Percentiles rank a stretch among this genome's conserved stretches.
Evolutionary conservation across 2,797 vertebrate species (phyloP).

Genomic region (Scyliorhinus canicula): DNA sequence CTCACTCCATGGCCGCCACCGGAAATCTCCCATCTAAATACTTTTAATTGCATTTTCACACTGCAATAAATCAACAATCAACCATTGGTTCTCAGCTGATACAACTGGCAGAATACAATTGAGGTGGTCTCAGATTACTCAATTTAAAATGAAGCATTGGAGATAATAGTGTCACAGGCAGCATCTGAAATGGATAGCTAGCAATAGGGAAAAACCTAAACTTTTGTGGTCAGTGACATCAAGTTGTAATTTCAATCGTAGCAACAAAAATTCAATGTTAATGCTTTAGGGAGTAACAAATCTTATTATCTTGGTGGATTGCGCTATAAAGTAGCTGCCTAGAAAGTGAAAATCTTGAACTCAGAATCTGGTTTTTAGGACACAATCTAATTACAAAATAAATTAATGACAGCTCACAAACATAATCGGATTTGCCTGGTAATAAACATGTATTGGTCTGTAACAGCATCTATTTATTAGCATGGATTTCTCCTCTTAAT

Average conservation of each 20-base stretch:
- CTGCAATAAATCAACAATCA: too few species aligned
- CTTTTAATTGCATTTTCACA: not conserved
- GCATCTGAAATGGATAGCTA: not conserved
- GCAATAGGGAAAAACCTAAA: not conserved
- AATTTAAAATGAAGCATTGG: not conserved
- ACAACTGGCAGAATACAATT: not conserved
- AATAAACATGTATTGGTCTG: not conserved
- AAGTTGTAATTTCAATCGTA: slow-evolving; percentile 4
- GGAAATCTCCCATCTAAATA: too few species aligned
- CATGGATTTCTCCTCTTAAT: slow-evolving; percentile 1
- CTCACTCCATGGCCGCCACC: too few species aligned
- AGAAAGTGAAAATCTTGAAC: slow-evolving; percentile 7
- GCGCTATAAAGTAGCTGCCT: not conserved
- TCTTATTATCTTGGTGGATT: slow-evolving; percentile 26
- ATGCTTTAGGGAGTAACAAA: not conserved
- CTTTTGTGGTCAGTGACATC: not conserved
- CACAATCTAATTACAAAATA: slow-evolving; percentile 13
- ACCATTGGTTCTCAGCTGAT: not conserved
- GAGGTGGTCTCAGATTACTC: not conserved
- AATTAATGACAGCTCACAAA: slow-evolving; percentile 5
- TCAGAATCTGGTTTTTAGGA: not conserved
- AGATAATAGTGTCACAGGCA: not conserved
- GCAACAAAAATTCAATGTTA: not conserved
- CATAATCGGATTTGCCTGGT: not conserved
- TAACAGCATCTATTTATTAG: not conserved